Evolutionary conservation across 1,140 invertebrate genomes (phyloP), one percentile per base, ranked within the genome.

Genomic region (Aphaenogaster floridana): DNA sequence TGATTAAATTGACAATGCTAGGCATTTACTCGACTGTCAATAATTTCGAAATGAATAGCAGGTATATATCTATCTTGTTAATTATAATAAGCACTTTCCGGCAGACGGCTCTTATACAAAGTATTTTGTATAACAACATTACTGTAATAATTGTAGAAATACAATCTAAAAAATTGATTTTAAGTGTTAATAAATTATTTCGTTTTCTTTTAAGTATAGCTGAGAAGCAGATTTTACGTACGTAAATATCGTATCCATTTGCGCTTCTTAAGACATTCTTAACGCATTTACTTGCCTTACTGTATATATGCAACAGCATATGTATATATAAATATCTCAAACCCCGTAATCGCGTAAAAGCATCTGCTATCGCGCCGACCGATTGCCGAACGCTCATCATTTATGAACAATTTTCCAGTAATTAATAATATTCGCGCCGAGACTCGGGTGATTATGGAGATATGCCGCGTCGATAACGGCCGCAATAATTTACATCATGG

Each of bases 381-480:
- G 34, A 72, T 72, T 72, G 61, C 69, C 68, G 42, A 74, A 39
- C 54, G 42, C 80, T 83, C 48, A 61, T 72, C 68, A 42, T 74
- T 83, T 74, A 74, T 36, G 42, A 36, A 72, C 21, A 79, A 79
- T 86, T 86, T 86, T 54, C 74, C 34, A 79, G 28, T 54, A 86
- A 86, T 86, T 86, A 86, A 79, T 86, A 86, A 86, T 52, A 78
- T 66, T 86, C 59, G 61, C 74, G 39, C 36, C 48, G 42, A 86
- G 45, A 59, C 59, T 48, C 54, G 45, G 34, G 13, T 45, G 69
- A 48, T 83, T 48, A 72, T 45, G 36, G 69, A 61, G 42, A 76
- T 74, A 61, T 45, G 54, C 39, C 42, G 69, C 54, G 45, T 76
- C 80, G 80, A 72, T 74, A 74, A 63, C n/a, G 13, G 45, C 54